A percentile compares a stretch with the other conserved stretches of the same genome.
Conservation (phyloP, 2,888 invertebrate species). For the Cephus nigrinus region DNA sequence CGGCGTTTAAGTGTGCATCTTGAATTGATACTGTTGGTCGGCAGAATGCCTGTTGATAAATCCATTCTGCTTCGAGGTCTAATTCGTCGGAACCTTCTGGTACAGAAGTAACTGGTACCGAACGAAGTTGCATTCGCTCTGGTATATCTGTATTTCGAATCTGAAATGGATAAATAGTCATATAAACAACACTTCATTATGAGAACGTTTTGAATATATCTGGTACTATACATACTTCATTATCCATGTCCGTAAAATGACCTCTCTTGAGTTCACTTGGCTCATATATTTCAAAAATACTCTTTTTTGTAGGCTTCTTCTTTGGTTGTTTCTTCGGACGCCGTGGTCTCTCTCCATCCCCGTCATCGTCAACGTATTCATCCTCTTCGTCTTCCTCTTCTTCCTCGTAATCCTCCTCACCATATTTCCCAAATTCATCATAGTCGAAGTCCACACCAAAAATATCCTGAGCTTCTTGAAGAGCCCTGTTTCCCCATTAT, state of each 20-base stretch:
- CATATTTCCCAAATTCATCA: constrained; percentile 89
- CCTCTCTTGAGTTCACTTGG: constrained; percentile 96
- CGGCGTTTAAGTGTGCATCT: constrained; percentile 70
- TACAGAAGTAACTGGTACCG: constrained; percentile 86
- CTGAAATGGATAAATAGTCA: constrained; percentile 52
- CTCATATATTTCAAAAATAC: constrained; percentile 95
- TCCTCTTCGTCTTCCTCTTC: constrained; percentile 86
- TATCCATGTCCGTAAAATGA: constrained; percentile 94
- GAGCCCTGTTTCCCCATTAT: constrained; percentile 70
- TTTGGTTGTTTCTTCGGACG: constrained; percentile 81
- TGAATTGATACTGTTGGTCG: constrained; percentile 86
- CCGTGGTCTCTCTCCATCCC: constrained; percentile 69
- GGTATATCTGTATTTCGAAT: constrained; percentile 90
- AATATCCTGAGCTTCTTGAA: constrained; percentile 98
- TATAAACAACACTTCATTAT: neutral
- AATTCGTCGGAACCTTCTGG: constrained; percentile 88
- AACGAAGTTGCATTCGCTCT: constrained; percentile 91
- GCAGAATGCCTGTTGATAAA: constrained; percentile 93
- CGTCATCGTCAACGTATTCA: constrained; percentile 82
- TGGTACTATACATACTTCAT: constrained; percentile 70
- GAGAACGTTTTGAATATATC: neutral
- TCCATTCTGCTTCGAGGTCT: constrained; percentile 97
- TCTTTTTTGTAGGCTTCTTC: constrained; percentile 84
- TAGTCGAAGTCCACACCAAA: constrained; percentile 99
- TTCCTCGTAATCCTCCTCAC: constrained; percentile 86